phyloP scores from a whole-genome alignment of 2,113 vertebrate genomes.

The Rhegmatorhina hoffmannsi region DNA sequence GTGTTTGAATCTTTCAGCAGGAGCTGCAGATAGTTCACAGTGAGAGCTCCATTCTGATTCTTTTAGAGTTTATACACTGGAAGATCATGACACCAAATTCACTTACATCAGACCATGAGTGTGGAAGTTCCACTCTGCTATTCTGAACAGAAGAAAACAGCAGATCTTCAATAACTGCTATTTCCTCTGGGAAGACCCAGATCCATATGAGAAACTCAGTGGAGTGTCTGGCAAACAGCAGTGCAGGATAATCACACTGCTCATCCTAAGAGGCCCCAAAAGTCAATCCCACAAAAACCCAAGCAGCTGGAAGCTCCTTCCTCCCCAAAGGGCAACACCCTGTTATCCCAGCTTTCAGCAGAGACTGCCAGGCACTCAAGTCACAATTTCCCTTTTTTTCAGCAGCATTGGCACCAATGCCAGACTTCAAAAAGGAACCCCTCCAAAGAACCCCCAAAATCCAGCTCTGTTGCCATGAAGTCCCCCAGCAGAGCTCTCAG shows the following conservation, averaged over 20 bases:
- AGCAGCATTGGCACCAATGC: neutral
- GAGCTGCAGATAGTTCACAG: neutral
- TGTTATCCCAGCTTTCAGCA: neutral
- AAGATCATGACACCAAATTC: neutral
- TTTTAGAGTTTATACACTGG: neutral
- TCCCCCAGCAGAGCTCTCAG: neutral
- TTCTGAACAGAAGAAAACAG: neutral
- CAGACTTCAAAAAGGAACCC: neutral
- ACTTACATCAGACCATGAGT: rapidly evolving
- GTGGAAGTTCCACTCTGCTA: neutral
- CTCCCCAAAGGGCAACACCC: neutral
- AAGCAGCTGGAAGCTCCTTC: neutral
- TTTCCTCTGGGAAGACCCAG: neutral
- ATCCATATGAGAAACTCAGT: neutral
- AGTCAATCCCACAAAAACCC: neutral
- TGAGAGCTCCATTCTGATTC: neutral
- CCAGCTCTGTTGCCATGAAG: neutral
- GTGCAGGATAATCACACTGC: neutral
- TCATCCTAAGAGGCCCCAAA: neutral
- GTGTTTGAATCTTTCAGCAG: neutral
- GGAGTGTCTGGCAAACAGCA: neutral
- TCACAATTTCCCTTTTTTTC: neutral
- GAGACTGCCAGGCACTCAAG: neutral
- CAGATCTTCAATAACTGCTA: neutral
- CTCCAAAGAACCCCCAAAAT: neutral